phyloP scores from a whole-genome alignment of 35 echinoderm and acorn worm genomes.

The Strongylocentrotus purpuratus region DNA sequence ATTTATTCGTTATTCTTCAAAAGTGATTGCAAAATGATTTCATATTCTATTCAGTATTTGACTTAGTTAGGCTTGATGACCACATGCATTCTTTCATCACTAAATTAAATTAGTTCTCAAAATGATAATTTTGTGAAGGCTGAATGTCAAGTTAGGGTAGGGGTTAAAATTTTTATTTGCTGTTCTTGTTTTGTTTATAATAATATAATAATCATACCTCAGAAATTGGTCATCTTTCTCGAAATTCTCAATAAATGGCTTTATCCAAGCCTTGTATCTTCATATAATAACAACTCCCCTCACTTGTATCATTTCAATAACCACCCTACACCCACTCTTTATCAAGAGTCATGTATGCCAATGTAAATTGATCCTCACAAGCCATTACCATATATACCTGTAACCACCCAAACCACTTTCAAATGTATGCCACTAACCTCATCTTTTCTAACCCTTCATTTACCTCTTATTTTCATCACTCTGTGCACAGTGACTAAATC shows the following conservation, averaged over 20 bases:
- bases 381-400: background rate
- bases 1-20: background rate
- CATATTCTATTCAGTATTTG: background rate
- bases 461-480: background rate
- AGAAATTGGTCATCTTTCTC: background rate
- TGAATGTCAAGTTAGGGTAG: background rate
- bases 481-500: background rate
- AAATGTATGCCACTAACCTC: background rate
- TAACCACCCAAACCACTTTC: background rate
- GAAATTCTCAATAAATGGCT: background rate
- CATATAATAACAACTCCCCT: background rate
- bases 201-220: background rate
- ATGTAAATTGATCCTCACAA: background rate
- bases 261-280: background rate
- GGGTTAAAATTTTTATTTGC: background rate
- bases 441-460: background rate
- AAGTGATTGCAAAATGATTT: background rate
- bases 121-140: background rate
- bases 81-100: background rate
- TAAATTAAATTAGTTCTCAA: background rate
- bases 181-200: background rate
- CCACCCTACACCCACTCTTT: too few relatives aligned
- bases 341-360: background rate
- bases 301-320: background rate
- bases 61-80: background rate